Percentiles rank a stretch among this genome's conserved stretches.
These are phyloP conservation scores for Hiodon tergisus DNA, from an alignment of 2,113 vertebrate species.

Conservation along the genomic window DNA sequence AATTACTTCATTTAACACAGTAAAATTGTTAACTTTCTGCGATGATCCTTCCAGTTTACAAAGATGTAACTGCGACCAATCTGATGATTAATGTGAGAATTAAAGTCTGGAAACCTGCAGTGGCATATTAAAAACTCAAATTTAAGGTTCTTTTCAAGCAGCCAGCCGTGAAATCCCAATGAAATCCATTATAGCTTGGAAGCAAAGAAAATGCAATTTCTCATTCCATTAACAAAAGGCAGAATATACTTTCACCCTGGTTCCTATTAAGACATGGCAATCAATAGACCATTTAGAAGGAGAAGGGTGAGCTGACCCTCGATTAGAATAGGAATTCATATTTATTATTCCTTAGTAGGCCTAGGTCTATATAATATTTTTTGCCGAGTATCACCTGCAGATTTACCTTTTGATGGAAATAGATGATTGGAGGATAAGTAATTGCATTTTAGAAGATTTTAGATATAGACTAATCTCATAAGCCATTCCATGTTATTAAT, in stretches of 20 bases:
- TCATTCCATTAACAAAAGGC: slow-evolving; percentile 91
- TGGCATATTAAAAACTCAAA: slow-evolving; percentile 86
- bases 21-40: neutral
- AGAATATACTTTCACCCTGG: slow-evolving; percentile 85
- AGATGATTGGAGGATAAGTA: slow-evolving; percentile 80
- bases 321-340: slow-evolving; percentile 47
- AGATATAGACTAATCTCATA: slow-evolving; percentile 89
- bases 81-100: slow-evolving; percentile 88
- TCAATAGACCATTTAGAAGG: slow-evolving; percentile 82
- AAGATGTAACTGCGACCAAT: slow-evolving; percentile 84
- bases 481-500: slow-evolving; percentile 83
- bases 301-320: slow-evolving; percentile 61
- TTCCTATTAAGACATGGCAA: slow-evolving; percentile 95
- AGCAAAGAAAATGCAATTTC: slow-evolving; percentile 94
- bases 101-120: slow-evolving; percentile 79
- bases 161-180: slow-evolving; percentile 90
- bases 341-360: slow-evolving; percentile 22
- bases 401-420: slow-evolving; percentile 73
- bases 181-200: slow-evolving; percentile 85
- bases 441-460: slow-evolving; percentile 54
- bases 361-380: slow-evolving; percentile 67
- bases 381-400: slow-evolving; percentile 71
- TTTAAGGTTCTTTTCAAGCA: slow-evolving; percentile 92
- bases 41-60: slow-evolving; percentile 64
- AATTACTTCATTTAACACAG: neutral